Percentiles rank a stretch among this genome's conserved stretches.
Conservation (phyloP, 2,113 vertebrate species). For the Euleptes europaea region DNA sequence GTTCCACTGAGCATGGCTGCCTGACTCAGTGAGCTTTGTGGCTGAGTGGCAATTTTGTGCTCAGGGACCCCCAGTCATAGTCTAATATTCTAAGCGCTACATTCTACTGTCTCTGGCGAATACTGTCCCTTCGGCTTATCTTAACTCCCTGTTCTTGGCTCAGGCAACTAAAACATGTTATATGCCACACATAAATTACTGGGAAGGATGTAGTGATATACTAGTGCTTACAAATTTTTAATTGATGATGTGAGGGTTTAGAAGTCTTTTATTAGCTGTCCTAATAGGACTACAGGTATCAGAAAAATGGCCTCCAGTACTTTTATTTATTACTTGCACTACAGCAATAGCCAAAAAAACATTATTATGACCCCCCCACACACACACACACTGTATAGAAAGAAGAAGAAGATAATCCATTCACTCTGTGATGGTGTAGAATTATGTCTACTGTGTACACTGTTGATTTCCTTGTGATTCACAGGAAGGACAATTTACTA, state of each 20-base stretch:
- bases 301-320: background rate
- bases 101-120: no score
- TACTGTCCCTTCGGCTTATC: no score
- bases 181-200: constrained; percentile 26
- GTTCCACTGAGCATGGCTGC: no score
- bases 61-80: no score
- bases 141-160: no score
- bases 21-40: no score
- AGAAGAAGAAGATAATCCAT: background rate
- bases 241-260: background rate
- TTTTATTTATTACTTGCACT: background rate
- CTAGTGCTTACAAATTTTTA: constrained; percentile 31
- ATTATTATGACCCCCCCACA: background rate
- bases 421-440: background rate
- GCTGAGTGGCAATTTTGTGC: no score
- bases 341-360: background rate
- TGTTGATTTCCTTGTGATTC: background rate
- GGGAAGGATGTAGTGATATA: background rate
- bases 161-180: no score
- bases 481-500: background rate
- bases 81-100: no score
- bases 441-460: background rate
- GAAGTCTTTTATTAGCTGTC: background rate
- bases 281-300: constrained; percentile 25
- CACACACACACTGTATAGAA: background rate